Evolutionary conservation across 1,140 invertebrate genomes (phyloP), one percentile per base, ranked within the genome.

Genomic region (Galendromus occidentalis): DNA sequence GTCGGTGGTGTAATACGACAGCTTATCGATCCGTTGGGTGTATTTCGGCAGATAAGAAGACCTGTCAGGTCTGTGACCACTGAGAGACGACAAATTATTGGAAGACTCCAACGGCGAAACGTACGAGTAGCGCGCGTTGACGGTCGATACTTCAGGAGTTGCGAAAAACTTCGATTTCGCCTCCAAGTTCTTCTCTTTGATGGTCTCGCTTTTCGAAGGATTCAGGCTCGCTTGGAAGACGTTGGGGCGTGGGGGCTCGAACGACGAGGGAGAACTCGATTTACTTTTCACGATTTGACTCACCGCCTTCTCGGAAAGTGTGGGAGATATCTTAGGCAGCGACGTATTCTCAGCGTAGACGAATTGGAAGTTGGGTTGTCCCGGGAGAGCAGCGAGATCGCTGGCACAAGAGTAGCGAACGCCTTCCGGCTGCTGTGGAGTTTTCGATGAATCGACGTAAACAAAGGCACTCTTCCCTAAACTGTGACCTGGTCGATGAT

Each of bases 361-460:
- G 22, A 59, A 59, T 25, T 59, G 51, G 33, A 59, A 59, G 51
- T 59, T 25, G 14, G 51, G 12, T 33, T 59, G 51, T 25, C 51
- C 51, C 1, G 51, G 12, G 4, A 59, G 22, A 4, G 51, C 51
- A 2, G 51, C n/a, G 12, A 22, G 51, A 22, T 59, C 51, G 51
- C 33, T 59, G 25, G 51, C 33, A 25, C 33, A 59, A 22, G 33
- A 17, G 51, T 59, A 59, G 1, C 51, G 51, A 18, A 59, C 51
- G 25, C 51, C 33, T 22, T 59, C 51, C 14, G 51, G 51, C 20
- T 59, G 51, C 25, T 59, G 51, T 17, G 51, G 51, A 22, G n/a
- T 59, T 59, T 59, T 59, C 22, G 51, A 59, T 14, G 51, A 59
- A 22, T 59, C 51, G 25, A 59, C 51, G 51, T 59, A 59, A 33